Evolutionary conservation across 1,140 invertebrate species (phyloP), one percentile per base, ranked within the genome.

Genomic region (Chymomyza costata): DNA sequence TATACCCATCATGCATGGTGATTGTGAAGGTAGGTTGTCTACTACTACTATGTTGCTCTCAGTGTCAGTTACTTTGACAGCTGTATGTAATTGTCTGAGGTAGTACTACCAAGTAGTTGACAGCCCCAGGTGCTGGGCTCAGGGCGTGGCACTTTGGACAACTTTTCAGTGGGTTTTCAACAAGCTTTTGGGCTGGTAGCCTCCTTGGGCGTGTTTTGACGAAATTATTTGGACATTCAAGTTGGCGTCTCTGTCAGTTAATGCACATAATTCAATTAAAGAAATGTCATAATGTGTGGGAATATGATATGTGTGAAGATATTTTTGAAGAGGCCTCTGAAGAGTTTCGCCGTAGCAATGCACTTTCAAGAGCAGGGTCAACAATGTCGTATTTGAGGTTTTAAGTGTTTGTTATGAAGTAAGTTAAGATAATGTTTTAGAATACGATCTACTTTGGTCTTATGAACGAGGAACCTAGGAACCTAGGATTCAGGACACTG

Each of bases 1-100:
- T 81, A 94, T 94, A 70, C 92, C 92, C 13, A 88, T 91, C 13
- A 87, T 90, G 44, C 89, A 90, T 65, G 89, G 90, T 58, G 87
- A 92, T 59, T 93, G 91, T 69, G 88, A 89, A 84, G 89, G 89
- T 90, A 87, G 59, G 81, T 70, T 43, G 1, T 32, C 28, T 11
- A 52, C 13, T 15, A n/a, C 47, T 10, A 16, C 43, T 6, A 37
- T 6, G 37, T 54, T 14, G 43, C 40, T 32, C 15, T 39, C 34
- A 38, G 45, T 63, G 56, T 40, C 51, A 63, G 46, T 60, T 41
- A 59, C 13, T 10, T 34, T 13, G 13, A 14, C 8, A 34, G 32
- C 3, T 3, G 32, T n/a, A n/a, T n/a, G 32, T 34, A 34, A 34
- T 34, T 34, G 13, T 3, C 32, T 6, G 21, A 3, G 8, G 61